Base-by-base conservation (phyloP, 1,140 invertebrate species). In the Schmidtea mediterranea region DNA sequence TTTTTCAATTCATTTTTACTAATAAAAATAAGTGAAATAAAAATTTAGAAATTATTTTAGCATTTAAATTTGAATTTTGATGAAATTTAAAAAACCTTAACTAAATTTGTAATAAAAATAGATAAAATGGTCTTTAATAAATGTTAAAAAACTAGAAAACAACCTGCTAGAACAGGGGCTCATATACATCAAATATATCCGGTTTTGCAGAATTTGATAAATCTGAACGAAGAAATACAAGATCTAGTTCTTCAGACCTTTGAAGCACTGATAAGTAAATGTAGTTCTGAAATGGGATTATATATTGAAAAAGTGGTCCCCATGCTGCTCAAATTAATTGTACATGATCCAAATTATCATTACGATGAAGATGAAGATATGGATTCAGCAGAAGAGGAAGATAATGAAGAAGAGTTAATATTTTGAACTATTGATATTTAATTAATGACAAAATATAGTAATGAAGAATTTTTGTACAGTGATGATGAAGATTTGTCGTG, bases 401-500 rank as follows among this genome's bases (percentile, higher is more conserved):
- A 75, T 67, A 52, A 78, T 72, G 70, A 79, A 13, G 76, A 79
- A 50, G 78, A 61, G 61, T 62, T 55, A 46, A 47, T 12, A 36
- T 2, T 22, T 5, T 40, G 16, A 37, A 32, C 12, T 41, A 23
- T 23, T 46, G n/a, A 37, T 32, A 12, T 39, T 18, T 12, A 24
- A 18, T 22, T 23, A 40, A 13, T 48, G 22, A 5, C 2, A 43
- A n/a, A 49, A 23, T 18, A 5, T 23, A 74, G 74, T 39, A 73
- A 78, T 48, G 78, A 76, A 40, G 82, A 84, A 53, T 82, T 86
- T 56, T 82, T 86, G 56, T 95, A 92, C 61, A 90, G 83, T 36
- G 87, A 95, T 65, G 87, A 94, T 67, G 92, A 98, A 63, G 92
- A 98, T 62, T 87, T 97, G 79, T 89, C 82, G 50, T 98, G 92